Evolutionary conservation across 2,888 invertebrate genomes (phyloP).

Genomic region (Apotomis betuletana): DNA sequence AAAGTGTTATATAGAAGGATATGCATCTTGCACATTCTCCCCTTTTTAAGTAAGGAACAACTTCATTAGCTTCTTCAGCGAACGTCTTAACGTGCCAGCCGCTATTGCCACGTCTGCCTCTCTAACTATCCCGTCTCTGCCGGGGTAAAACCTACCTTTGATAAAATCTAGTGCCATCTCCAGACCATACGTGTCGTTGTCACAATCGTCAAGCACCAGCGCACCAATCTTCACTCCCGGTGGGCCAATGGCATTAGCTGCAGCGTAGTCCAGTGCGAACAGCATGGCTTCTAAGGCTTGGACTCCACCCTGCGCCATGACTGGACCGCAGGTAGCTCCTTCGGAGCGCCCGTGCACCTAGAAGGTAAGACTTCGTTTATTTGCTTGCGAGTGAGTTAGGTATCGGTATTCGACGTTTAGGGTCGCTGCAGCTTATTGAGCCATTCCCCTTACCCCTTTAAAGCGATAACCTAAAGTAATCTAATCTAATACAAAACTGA

Average conservation of each 20-base stretch:
- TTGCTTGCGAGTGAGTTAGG: no score
- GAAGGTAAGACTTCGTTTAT: not conserved
- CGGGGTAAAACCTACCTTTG: slow-evolving; percentile 85
- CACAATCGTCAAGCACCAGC: slow-evolving; percentile 95
- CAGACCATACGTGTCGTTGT: slow-evolving; percentile 95
- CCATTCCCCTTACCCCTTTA: no score
- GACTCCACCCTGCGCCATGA: slow-evolving; percentile 95
- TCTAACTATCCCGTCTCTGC: not conserved
- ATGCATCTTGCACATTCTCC: no score
- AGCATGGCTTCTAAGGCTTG: slow-evolving; percentile 95
- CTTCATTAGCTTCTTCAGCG: no score
- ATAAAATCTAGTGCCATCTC: slow-evolving; percentile 97
- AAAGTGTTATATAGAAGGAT: no score
- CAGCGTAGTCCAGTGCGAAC: slow-evolving; percentile 91
- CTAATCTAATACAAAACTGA: no score
- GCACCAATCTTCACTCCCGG: slow-evolving; percentile 91
- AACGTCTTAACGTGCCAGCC: not conserved
- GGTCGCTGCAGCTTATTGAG: no score
- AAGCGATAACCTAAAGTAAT: no score
- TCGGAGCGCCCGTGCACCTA: slow-evolving; percentile 91
- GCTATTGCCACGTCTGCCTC: not conserved
- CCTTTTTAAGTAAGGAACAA: no score
- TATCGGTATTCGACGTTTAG: no score
- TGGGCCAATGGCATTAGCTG: slow-evolving; percentile 84
- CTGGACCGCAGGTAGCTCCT: slow-evolving; percentile 90